Percentiles rank a stretch among this genome's conserved stretches.
Conservation (phyloP, 2,888 invertebrate species). For the Salpingus planirostris region DNA sequence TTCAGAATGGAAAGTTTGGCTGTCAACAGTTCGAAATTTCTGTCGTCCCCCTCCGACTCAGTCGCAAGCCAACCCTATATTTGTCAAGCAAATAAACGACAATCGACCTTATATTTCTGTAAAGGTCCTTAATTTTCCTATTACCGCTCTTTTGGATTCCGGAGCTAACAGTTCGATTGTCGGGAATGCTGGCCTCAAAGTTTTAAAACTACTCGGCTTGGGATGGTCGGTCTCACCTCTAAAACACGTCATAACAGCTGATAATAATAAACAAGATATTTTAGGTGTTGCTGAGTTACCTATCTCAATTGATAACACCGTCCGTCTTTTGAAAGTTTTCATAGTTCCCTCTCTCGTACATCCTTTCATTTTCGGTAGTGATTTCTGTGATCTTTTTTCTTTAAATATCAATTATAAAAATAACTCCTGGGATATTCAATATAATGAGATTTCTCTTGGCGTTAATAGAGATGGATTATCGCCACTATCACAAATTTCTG, state of each 20-base stretch:
- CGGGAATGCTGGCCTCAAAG: neutral
- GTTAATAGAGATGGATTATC: too few species aligned
- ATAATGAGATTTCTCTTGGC: too few species aligned
- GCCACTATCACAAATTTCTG: too few species aligned
- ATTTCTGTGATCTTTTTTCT: neutral
- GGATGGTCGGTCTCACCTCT: neutral
- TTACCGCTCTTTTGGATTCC: too few species aligned
- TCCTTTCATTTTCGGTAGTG: neutral
- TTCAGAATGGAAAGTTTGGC: too few species aligned
- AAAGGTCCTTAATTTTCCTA: too few species aligned
- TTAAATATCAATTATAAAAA: neutral
- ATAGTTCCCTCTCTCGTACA: neutral
- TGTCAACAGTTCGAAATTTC: too few species aligned
- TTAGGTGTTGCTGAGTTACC: neutral
- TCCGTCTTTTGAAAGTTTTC: neutral
- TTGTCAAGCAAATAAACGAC: too few species aligned
- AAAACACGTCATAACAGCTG: neutral
- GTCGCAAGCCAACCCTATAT: too few species aligned
- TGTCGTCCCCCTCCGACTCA: too few species aligned
- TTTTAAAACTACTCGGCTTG: neutral
- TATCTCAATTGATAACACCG: neutral
- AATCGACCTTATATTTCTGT: too few species aligned
- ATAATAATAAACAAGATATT: neutral
- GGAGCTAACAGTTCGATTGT: neutral
- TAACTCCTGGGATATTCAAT: neutral